A percentile compares a stretch with the other conserved stretches of the same genome.
These are phyloP conservation scores for Stomatorhinus walkeri DNA, from an alignment of 2,797 vertebrate species.

Conservation along the genomic window DNA sequence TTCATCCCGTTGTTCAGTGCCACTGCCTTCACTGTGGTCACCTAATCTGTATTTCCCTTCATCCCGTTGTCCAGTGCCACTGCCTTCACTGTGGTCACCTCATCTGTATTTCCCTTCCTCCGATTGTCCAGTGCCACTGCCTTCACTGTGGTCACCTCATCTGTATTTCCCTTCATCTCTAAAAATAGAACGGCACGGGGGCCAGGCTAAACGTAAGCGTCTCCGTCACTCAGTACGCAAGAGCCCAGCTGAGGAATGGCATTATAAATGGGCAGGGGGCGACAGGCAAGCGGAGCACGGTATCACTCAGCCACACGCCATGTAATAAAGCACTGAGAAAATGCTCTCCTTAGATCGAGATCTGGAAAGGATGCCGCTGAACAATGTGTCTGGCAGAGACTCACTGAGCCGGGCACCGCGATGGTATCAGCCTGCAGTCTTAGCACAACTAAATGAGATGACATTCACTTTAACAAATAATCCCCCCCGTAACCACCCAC, in stretches of 20 bases:
- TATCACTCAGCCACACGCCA: constrained; percentile 63
- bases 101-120: too few species aligned
- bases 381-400: constrained; percentile 54
- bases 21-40: too few species aligned
- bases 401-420: constrained; percentile 44
- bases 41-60: too few species aligned
- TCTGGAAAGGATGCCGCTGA: constrained; percentile 54
- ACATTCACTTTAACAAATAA: constrained; percentile 67
- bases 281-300: constrained; percentile 57
- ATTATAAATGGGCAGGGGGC: constrained; percentile 66
- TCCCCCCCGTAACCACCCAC: constrained; percentile 33
- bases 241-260: constrained; percentile 43
- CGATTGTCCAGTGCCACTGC: not conserved
- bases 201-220: constrained; percentile 34
- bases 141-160: not conserved
- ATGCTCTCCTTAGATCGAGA: constrained; percentile 61
- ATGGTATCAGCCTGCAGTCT: constrained; percentile 54
- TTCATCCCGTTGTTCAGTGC: too few species aligned
- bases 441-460: constrained; percentile 61
- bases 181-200: not conserved
- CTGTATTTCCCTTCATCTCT: not conserved
- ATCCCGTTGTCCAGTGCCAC: not conserved
- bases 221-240: constrained; percentile 61
- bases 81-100: too few species aligned
- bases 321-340: constrained; percentile 60